Percentiles rank a stretch among this genome's conserved stretches.
These are phyloP conservation scores for Zoroaster sp. DNA, from an alignment of 53 echinoderm and acorn worm species.

Conservation along the genomic window DNA sequence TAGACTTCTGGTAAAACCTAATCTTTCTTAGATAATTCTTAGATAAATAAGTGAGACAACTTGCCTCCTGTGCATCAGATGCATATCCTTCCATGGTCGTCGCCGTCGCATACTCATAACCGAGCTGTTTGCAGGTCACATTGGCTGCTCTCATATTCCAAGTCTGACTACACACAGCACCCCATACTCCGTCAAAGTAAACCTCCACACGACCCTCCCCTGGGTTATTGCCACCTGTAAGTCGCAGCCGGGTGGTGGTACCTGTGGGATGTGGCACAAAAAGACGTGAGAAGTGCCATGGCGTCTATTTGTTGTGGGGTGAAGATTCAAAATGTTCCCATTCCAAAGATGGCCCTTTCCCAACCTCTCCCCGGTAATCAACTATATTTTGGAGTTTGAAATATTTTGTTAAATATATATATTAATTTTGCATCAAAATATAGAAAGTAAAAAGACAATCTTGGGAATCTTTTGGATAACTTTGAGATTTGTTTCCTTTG, in stretches of 20 bases:
- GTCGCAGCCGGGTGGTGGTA: not conserved
- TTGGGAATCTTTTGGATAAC: no score
- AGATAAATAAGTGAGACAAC: not conserved
- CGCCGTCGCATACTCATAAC: not conserved
- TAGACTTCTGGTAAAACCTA: no score
- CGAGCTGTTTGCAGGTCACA: conserved; percentile 29
- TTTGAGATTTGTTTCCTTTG: no score
- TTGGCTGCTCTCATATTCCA: conserved; percentile 5
- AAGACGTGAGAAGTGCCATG: no score
- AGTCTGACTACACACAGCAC: not conserved
- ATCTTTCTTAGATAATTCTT: not conserved
- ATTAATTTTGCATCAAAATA: no score
- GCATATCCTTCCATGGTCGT: not conserved
- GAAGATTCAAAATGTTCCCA: no score
- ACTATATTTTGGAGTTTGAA: no score
- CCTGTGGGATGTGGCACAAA: not conserved
- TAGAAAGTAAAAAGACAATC: no score
- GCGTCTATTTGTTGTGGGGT: no score
- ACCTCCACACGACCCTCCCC: conserved; percentile 18
- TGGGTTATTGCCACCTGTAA: not conserved
- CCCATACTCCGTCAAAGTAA: not conserved
- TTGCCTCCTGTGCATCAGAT: not conserved
- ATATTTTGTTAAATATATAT: no score
- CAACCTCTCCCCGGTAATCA: no score
- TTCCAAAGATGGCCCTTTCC: no score